Evolutionary conservation across 2,113 vertebrate species (phyloP), one percentile per base, ranked within the genome.

Genomic region (Oryzias javanicus): DNA sequence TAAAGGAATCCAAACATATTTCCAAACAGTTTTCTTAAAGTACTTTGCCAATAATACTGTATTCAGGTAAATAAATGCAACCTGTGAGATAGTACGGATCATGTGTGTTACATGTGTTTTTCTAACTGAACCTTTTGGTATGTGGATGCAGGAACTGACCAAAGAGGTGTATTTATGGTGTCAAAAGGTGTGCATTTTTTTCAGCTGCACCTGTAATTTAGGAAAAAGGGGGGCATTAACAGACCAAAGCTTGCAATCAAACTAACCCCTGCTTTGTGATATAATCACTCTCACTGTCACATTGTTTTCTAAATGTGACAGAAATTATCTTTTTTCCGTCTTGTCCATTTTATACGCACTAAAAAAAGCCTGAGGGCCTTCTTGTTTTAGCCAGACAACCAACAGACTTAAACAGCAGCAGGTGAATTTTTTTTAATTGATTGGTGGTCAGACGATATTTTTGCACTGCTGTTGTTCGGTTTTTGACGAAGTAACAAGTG

Each of bases 391-490:
- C 45, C 29, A 42, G 15, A 45, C 3, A 17, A 29, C 58, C 42
- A 60, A 20, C 22, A 47, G 5, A 22, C 49, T 61, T 19, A 50
- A 46, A 55, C 14, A 47, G 50, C 51, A 56, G 49, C 22, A 48
- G 51, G 60, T 42, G 51, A 64, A 79, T 78, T 70, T 60, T 41
- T 16, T 49, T 79, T n/a, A 70, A 80, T 55, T 80, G 76, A 83
- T 74, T 24, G 42, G 46, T 25, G 45, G 55, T 65, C 8, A n/a
- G 17, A 14, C 25, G 5, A 47, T 6, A 1, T 52, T 44, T 80
- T 86, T 78, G 72, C 73, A 63, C 68, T 64, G 73, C 73, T n/a
- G 62, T 83, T 78, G 61, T 35, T 56, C 24, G 22, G 72, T 83
- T 14, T 49, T 85, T 80, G 63, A 57, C 44, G 50, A 67, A 70